Conservation (phyloP, 2,797 vertebrate genomes). For the Micromesistius poutassou region DNA sequence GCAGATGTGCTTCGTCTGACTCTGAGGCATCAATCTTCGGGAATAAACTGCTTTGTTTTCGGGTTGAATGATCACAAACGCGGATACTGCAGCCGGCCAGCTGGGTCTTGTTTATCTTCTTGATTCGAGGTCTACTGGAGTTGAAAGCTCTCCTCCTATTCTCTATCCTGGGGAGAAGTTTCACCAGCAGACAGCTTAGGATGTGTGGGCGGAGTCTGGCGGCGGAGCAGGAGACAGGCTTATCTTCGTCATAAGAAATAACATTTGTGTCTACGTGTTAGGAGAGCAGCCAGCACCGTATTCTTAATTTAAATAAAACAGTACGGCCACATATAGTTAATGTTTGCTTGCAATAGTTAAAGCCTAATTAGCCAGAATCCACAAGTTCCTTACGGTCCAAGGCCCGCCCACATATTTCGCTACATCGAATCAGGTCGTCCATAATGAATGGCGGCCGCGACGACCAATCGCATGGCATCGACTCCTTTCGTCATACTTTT, state of each 20-base stretch:
- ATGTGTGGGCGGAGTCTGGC: constrained; percentile 67
- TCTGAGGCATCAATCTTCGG: neutral
- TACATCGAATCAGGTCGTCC: constrained; percentile 47
- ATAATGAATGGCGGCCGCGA: constrained; percentile 7
- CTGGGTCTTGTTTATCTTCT: constrained; percentile 30
- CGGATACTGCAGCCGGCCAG: neutral
- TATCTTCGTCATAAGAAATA: neutral
- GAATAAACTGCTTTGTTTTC: neutral
- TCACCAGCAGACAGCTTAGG: constrained; percentile 59
- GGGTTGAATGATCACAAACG: constrained; percentile 10
- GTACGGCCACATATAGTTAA: neutral
- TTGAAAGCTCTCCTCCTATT: constrained; percentile 5
- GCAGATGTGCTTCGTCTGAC: neutral
- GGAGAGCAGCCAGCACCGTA: too few species aligned
- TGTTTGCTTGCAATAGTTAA: neutral
- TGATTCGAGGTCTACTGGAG: constrained; percentile 35
- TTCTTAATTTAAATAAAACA: neutral
- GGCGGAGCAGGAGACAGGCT: neutral
- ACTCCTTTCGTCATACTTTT: constrained; percentile 8
- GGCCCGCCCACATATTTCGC: constrained; percentile 22
- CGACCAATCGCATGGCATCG: constrained; percentile 15
- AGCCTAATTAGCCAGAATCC: neutral
- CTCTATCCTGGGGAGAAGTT: constrained; percentile 1
- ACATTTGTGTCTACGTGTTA: neutral
- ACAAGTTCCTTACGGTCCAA: constrained; percentile 20